Base-by-base conservation (phyloP, 2,797 vertebrate species). In the Ctenosaura bakeri region DNA sequence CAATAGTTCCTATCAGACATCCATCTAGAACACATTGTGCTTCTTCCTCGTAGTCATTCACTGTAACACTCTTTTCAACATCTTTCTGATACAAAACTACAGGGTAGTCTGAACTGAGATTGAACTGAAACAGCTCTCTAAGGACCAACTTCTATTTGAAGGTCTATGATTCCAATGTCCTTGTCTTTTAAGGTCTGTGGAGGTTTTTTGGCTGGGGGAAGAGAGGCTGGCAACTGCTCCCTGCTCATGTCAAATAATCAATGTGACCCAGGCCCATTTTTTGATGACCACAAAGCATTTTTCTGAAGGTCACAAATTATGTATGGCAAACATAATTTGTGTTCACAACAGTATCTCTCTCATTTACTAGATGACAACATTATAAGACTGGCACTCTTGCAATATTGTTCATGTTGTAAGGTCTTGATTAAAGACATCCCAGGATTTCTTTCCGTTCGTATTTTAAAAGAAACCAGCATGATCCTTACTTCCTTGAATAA, bases 31-130 rank as follows among this genome's bases (percentile, higher is more conserved):
- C 88, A 78, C 20, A 79, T 69, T 66, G 35, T 76, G 35, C 35
- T 24, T 86, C 56, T 83, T 78, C 69, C 88, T 88, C 42, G 76
- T 35, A 62, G 16, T 88, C 69, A 81, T 29, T 88, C 71, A 82
- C 5, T 8, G 24, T 24, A 89, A 32, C 62, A 89, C 24, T 6
- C 42, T 84, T 85, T 85, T 78, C 82, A 91, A 35, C 59, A 76
- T 50, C 69, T 83, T 32, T 86, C 50, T 18, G 62, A 12, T 88
- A 52, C 73, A 89, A 89, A 89, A 69, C 52, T 71, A 38, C 1
- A 35, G 52, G n/a, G 66, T 12, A 90, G 71, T 66, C 62, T 69
- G 80, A 87, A 78, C 86, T 71, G 50, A 78, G 64, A 56, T 29
- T 0, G 1, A 90, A 83, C 3, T 50, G 69, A 52, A 6, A 0